Percentiles rank a stretch among this genome's conserved stretches.
phyloP scores from a whole-genome alignment of 2,113 vertebrate species.

The rat (Rattus norvegicus) region GRCr8 NC_086034.1:84861501-84862000 shows the following conservation, averaged over 20 bases:
- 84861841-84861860: not conserved
- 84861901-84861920: not conserved
- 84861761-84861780: constrained; percentile 39
- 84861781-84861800: constrained; percentile 60
- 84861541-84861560: not conserved
- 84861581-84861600: not conserved
- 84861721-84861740: not conserved
- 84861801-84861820: constrained; percentile 72
- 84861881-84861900: not conserved
- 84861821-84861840: constrained; percentile 73
- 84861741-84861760: not conserved
- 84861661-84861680: not conserved
- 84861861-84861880: not conserved
- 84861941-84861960: not conserved
- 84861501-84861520: not conserved
- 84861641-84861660: constrained; percentile 45
- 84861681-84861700: constrained; percentile 58
- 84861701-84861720: constrained; percentile 56
- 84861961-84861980: not conserved
- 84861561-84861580: rapidly evolving
- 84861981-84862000: too few species aligned
- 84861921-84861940: not conserved
- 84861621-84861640: constrained; percentile 44
- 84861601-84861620: not conserved
- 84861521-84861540: not conserved